Base-by-base conservation (phyloP, 2,888 invertebrate genomes). In the Oxytorus armatus region DNA sequence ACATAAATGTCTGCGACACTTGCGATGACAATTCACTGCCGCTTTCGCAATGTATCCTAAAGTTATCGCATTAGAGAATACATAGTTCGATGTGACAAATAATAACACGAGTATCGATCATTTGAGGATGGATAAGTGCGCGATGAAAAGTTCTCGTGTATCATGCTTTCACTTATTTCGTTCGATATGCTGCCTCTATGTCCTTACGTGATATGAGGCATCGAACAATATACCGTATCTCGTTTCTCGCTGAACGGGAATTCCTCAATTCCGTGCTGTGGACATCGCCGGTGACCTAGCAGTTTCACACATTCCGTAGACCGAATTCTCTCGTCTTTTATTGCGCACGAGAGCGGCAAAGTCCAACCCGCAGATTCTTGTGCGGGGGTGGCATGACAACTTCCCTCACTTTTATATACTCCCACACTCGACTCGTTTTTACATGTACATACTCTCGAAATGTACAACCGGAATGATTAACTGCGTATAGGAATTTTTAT, bases 251-350 rank as follows among this genome's bases (percentile, higher is more conserved):
- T 29, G 14, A 33, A 47, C 44, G 57, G 47, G 70, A 33, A 59
- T 70, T 59, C 44, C 44, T 70, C 47, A 70, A 70, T 70, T 57
- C 33, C 57, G 21, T 47, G n/a, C n/a, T n/a, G 33, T 25, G 57
- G 69, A 70, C 33, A 47, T 36, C 44, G 4, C 16, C 5, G 18
- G 36, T 14, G 10, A 69, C 44, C 25, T 59, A 16, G 59, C 36
- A 36, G 23, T 72, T 51, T n/a, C 33, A 23, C n/a, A 44, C 42
- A 74, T 74, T 55, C 65, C 74, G n/a, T n/a, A 39, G 55, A 69
- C 14, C 23, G 18, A 44, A 65, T 65, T 55, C 47, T 55, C 57
- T 23, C 57, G 29, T 66, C 16, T 66, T 66, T 57, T 47, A 57
- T 57, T 47, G 25, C 55, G 14, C 36, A 47, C 49, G 47, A 47